Conservation (phyloP, 2,888 invertebrate genomes). For the Andrena flavipes region DNA sequence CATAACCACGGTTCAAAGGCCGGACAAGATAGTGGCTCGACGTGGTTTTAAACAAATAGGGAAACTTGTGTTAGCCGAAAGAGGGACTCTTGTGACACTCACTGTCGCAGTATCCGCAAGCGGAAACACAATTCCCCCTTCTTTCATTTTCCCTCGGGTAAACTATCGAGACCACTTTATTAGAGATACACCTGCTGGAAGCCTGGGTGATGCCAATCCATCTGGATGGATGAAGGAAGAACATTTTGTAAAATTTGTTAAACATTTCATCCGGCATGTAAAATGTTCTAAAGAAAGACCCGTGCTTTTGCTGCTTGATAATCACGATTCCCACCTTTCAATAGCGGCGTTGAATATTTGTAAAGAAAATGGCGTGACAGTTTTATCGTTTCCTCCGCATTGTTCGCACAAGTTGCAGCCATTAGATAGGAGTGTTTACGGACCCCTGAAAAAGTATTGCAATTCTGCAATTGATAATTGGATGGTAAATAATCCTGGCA, state of each 20-base stretch:
- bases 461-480: neutral
- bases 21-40: neutral
- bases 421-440: neutral
- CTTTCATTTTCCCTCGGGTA: neutral
- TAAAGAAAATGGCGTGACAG: slow-evolving; percentile 6
- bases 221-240: slow-evolving; percentile 10
- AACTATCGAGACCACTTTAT: neutral
- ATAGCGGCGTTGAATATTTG: neutral
- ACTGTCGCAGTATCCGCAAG: too few species aligned
- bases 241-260: slow-evolving; percentile 4
- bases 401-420: neutral
- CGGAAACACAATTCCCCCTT: neutral
- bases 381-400: neutral
- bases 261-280: neutral
- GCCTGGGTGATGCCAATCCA: slow-evolving; percentile 6
- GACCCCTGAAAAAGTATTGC: neutral
- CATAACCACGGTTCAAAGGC: neutral
- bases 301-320: neutral
- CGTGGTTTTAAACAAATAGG: slow-evolving; percentile 6
- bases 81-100: too few species aligned
- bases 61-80: neutral
- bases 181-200: neutral
- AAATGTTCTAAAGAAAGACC: neutral
- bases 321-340: slow-evolving; percentile 6
- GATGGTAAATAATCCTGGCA: neutral